Evolutionary conservation across 1,140 invertebrate species (phyloP), one percentile per base, ranked within the genome.

Genomic region (Calosoma granatense): DNA sequence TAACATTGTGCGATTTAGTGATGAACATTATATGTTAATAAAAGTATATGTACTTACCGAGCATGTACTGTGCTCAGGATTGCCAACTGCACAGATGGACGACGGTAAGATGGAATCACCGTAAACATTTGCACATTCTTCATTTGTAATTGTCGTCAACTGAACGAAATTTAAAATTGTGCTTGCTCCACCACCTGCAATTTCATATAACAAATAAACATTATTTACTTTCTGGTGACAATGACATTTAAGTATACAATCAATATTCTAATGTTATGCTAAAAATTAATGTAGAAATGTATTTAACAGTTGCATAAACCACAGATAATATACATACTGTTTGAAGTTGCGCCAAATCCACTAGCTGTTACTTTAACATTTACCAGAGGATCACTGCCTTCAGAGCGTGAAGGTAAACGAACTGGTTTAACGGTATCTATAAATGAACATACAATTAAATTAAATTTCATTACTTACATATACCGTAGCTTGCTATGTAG

Each of bases 331-430:
- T 30, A 22, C 20, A 6, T 55, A 65, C 64, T 53, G 23, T 66
- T 55, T 43, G 23, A 41, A 20, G 59, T 65, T 55, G 39, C 56
- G 23, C 66, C 66, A 57, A 57, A 67, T 21, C 66, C 66, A 59
- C 66, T 67, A n/a, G 61, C 63, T 43, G 58, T 61, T 9, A 60
- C 59, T 11, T 22, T 3, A 19, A 39, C 39, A 47, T 57, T 56
- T 39, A 22, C 61, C 12, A 20, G 56, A 19, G 53, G 56, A 14
- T 23, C 22, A 20, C 22, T 20, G 14, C n/a, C n/a, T 14, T 22
- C 41, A 2, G 3, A 19, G 17, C 22, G 15, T 2, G 41, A 22
- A 15, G 60, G 26, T 2, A 63, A 26, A 15, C n/a, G 14, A 21
- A 60, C 51, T 17, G 61, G 59, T 55, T 57, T 30, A 39, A 63